phyloP scores from a whole-genome alignment of 2,113 vertebrate species.

The Phrynosoma blainvillii region DNA sequence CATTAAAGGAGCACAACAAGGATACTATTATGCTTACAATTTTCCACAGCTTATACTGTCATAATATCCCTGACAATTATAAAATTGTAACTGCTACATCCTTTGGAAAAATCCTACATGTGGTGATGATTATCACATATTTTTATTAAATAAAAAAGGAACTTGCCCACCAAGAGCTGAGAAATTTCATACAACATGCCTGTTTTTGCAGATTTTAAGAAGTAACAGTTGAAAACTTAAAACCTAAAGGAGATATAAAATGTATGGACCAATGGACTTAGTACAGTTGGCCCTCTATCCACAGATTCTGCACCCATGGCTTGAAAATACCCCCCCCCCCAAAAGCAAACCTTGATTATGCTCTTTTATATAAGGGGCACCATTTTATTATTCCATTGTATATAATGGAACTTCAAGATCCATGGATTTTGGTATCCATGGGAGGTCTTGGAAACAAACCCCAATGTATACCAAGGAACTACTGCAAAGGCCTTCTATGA shows the following conservation, averaged over 20 bases:
- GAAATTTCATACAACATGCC: neutral
- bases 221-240: neutral
- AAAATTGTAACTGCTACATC: accelerated
- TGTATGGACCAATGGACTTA: neutral
- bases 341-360: too few species aligned
- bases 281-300: too few species aligned
- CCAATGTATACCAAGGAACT: too few species aligned
- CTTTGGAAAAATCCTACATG: neutral
- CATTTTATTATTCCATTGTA: too few species aligned
- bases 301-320: too few species aligned
- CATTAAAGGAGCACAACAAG: neutral
- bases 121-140: neutral
- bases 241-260: neutral
- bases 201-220: neutral
- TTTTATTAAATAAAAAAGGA: neutral
- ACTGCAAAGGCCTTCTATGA: neutral
- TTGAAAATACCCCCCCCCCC: too few species aligned
- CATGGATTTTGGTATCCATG: too few species aligned
- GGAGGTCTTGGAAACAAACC: too few species aligned
- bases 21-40: neutral
- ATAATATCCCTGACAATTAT: neutral
- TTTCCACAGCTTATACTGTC: neutral
- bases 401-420: too few species aligned
- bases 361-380: too few species aligned
- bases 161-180: neutral